These are phyloP conservation scores for Amphipoea oculea DNA, from an alignment of 2,888 invertebrate species.

Conservation along the genomic window DNA sequence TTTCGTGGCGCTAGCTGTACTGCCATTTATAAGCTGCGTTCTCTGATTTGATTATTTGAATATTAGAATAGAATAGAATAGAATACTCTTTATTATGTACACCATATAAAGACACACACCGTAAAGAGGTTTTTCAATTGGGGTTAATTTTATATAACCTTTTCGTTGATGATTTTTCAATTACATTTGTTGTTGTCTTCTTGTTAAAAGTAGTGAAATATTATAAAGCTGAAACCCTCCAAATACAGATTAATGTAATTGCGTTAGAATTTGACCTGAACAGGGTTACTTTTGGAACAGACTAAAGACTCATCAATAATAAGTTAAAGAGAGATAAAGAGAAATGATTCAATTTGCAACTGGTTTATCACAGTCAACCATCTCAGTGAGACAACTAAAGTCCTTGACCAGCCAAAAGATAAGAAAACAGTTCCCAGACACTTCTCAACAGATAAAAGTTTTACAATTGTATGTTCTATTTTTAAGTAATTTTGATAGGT, in stretches of 20 bases:
- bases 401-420: constrained; percentile 4
- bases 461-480: constrained; percentile 12
- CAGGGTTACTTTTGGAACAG: no score
- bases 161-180: no score
- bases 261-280: no score
- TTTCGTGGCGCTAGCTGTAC: no score
- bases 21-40: not conserved
- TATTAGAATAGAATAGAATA: no score
- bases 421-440: constrained; percentile 6
- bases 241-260: no score
- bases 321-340: not conserved
- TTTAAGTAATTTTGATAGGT: constrained; percentile 27
- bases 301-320: not conserved
- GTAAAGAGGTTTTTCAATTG: not conserved
- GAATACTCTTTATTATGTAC: no score
- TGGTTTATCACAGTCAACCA: not conserved
- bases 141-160: no score
- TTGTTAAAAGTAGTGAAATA: no score
- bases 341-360: not conserved
- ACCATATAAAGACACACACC: no score
- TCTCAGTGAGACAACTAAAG: not conserved
- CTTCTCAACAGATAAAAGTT: constrained; percentile 14
- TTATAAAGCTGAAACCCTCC: no score
- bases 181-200: no score
- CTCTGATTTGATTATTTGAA: not conserved